phyloP scores from a whole-genome alignment of 2,113 vertebrate genomes.

The Carollia perspicillata region DNA sequence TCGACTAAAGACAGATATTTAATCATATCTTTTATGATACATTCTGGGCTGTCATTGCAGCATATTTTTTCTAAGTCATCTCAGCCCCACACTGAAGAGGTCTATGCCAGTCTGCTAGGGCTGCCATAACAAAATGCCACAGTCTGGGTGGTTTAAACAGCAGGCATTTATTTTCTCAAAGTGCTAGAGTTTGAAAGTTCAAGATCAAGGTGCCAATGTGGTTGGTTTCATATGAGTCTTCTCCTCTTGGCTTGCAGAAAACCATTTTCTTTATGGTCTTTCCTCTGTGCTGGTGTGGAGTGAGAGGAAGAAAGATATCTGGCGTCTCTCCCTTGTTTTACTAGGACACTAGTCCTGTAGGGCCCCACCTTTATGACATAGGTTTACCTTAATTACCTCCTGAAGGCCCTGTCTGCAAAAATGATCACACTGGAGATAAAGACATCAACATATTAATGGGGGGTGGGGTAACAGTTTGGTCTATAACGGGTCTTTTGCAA shows the following conservation, averaged over 20 bases:
- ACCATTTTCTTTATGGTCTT: background rate
- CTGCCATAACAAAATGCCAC: background rate
- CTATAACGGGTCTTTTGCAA: background rate
- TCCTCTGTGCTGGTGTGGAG: background rate
- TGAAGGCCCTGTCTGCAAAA: background rate
- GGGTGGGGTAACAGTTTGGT: background rate
- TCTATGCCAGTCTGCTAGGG: background rate
- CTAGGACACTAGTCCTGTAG: background rate
- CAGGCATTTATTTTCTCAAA: background rate
- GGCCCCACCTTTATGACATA: accelerated
- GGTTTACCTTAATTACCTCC: background rate
- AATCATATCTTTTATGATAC: background rate
- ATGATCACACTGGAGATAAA: background rate
- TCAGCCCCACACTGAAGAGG: background rate
- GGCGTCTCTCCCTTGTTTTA: background rate
- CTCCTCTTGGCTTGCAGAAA: background rate
- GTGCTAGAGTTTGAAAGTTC: background rate
- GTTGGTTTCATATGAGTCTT: background rate
- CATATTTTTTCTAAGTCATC: background rate
- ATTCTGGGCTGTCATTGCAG: background rate
- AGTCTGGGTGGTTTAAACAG: background rate
- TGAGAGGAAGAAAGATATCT: background rate
- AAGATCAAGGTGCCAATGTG: background rate
- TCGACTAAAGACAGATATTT: background rate
- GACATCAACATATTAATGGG: background rate